A percentile compares a stretch with the other conserved stretches of the same genome.
phyloP scores from a whole-genome alignment of 2,113 vertebrate genomes.

The Strix uralensis region DNA sequence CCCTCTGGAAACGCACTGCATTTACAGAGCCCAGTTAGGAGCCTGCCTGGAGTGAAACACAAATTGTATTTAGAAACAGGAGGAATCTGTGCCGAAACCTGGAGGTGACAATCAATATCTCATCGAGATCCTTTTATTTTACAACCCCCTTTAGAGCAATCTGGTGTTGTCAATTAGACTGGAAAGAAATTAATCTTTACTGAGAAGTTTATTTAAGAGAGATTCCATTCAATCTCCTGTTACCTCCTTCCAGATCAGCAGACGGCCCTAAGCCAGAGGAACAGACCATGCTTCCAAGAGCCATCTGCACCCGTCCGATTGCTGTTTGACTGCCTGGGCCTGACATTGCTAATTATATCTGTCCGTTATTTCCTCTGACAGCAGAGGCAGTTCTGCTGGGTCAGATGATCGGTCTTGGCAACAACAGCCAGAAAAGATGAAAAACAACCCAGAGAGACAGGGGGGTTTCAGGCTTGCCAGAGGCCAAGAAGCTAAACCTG shows the following conservation, averaged over 20 bases:
- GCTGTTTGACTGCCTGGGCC: not conserved
- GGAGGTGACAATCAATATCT: not conserved
- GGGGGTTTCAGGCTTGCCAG: not conserved
- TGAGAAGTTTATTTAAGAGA: not conserved
- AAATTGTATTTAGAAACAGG: not conserved
- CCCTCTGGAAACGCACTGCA: not conserved
- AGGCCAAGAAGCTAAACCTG: not conserved
- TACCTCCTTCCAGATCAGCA: not conserved
- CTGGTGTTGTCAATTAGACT: not conserved
- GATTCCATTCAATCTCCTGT: not conserved
- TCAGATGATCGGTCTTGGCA: not conserved
- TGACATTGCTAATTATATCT: constrained; percentile 26
- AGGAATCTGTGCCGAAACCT: not conserved
- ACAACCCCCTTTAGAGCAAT: not conserved
- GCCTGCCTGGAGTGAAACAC: not conserved
- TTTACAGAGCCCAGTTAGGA: not conserved
- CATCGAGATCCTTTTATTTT: not conserved
- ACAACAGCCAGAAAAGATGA: not conserved
- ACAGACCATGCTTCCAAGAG: not conserved
- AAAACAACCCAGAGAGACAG: not conserved
- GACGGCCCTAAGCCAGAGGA: not conserved
- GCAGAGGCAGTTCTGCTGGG: not conserved
- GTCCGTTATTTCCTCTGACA: not conserved
- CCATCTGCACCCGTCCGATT: not conserved
- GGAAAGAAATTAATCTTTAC: not conserved